Evolutionary conservation across 2,888 invertebrate genomes (phyloP), one percentile per base, ranked within the genome.

Genomic region (Cheiracanthium punctorium): DNA sequence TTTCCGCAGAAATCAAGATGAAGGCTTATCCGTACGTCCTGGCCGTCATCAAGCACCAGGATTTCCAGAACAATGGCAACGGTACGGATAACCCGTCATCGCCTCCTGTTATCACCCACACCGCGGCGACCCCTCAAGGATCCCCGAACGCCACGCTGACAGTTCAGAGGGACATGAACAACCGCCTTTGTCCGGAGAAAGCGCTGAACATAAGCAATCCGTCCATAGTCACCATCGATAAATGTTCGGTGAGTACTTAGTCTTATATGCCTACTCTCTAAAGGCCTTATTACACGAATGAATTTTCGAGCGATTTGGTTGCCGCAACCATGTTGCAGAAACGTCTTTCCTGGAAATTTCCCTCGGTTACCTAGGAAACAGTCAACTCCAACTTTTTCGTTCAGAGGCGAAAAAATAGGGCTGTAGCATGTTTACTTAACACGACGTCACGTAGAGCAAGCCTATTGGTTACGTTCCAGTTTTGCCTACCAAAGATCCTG

Each of bases 111-210:
- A 99, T 98, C 90, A 98, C 97, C 0, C 97, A 97, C 91, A 99
- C 98, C 1, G 98, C 98, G 5, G 98, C 98, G 41, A 99, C 98
- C n/a, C 98, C 98, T n/a, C 98, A 98, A 93, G 98, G 98, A 91
- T 98, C 98, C 0, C 98, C 98, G 0, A 97, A 96, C 90, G 97
- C 97, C 30, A 97, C 96, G 4, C 92, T 88, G n/a, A 75, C 79
- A 24, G 89, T 89, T 12, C 89, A 89, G 8, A 90, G 90, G 79
- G 90, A 91, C 64, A 89, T 89, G 73, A 90, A 90, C 85, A 91
- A 90, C 87, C 41, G 73, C 14, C 43, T 80, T 52, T 90, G 91
- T 29, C 91, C 92, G 8, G 90, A 91, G 41, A 91, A 91, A 87
- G 91, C 92, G 14, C 90, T 91, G 67, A 90, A 93, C 91, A 89